phyloP scores from a whole-genome alignment of 2,888 invertebrate genomes.

The Steinernema carpocapsae region DNA sequence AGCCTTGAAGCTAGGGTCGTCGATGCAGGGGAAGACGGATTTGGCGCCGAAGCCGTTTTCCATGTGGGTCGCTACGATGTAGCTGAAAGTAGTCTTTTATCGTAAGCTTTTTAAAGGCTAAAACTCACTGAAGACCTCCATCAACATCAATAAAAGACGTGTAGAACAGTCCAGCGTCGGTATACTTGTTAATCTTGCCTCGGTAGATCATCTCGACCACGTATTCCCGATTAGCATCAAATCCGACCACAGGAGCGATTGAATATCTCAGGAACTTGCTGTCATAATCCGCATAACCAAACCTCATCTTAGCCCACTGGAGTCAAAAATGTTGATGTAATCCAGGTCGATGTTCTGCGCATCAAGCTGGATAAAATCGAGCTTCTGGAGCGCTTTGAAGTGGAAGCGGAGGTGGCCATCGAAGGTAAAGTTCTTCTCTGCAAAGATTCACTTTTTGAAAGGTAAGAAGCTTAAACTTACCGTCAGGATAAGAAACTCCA shows the following conservation, averaged over 20 bases:
- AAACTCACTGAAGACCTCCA: conserved; percentile 41
- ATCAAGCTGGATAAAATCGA: conserved; percentile 43
- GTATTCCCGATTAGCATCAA: conserved; percentile 42
- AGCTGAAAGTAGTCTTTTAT: conserved; percentile 38
- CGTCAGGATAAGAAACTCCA: conserved; percentile 41
- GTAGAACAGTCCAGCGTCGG: conserved; percentile 47
- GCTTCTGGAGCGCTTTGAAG: conserved; percentile 39
- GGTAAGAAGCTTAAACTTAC: conserved; percentile 31
- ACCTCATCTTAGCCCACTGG: conserved; percentile 33
- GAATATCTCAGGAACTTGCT: conserved; percentile 35
- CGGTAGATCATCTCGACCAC: conserved; percentile 44
- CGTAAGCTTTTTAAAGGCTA: background rate
- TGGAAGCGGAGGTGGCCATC: conserved; percentile 43
- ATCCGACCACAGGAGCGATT: conserved; percentile 40
- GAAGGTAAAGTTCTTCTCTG: conserved; percentile 51
- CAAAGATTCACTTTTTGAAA: background rate
- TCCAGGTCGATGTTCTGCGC: conserved; percentile 42
- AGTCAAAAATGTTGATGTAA: conserved; percentile 26
- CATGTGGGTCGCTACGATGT: conserved; percentile 52
- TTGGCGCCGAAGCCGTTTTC: conserved; percentile 48
- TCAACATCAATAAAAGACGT: conserved; percentile 45
- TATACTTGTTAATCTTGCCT: conserved; percentile 49
- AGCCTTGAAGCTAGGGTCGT: conserved; percentile 55
- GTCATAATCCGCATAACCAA: conserved; percentile 9
- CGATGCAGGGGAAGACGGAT: conserved; percentile 50